A percentile compares a stretch with the other conserved stretches of the same genome.
phyloP scores from a whole-genome alignment of 2,888 invertebrate species.

The Dysmachus trigonus region DNA sequence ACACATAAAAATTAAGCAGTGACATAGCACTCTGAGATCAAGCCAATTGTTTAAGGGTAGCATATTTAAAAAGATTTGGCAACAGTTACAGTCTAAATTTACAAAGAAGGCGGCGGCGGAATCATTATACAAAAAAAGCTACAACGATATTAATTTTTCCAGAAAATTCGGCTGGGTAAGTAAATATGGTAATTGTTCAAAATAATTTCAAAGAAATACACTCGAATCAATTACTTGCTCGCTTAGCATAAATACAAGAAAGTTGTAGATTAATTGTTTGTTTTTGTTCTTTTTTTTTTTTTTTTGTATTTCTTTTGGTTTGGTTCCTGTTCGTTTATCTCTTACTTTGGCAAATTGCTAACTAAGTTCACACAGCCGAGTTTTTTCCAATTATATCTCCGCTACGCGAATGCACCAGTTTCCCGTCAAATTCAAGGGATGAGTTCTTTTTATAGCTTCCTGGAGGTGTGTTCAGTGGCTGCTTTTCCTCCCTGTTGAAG shows the following conservation, averaged over 20 bases:
- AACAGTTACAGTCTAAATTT: neutral
- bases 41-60: neutral
- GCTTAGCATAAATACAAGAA: constrained; percentile 5
- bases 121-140: neutral
- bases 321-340: neutral
- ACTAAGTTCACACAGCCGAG: constrained; percentile 74
- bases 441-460: constrained; percentile 78
- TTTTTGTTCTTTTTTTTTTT: neutral
- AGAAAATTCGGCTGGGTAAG: neutral
- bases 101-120: neutral
- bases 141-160: neutral
- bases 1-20: neutral
- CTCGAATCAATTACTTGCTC: neutral
- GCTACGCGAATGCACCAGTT: constrained; percentile 82
- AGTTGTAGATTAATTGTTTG: neutral
- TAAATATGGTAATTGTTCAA: neutral
- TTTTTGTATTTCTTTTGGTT: too few relatives aligned
- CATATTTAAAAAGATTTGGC: neutral
- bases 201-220: neutral
- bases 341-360: neutral
- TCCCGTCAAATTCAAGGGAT: constrained; percentile 83
- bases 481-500: constrained; percentile 77
- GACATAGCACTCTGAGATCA: neutral
- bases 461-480: constrained; percentile 72
- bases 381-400: constrained; percentile 88